phyloP scores from a whole-genome alignment of 2,113 vertebrate species.

The Oxygymnocypris stewartii region DNA sequence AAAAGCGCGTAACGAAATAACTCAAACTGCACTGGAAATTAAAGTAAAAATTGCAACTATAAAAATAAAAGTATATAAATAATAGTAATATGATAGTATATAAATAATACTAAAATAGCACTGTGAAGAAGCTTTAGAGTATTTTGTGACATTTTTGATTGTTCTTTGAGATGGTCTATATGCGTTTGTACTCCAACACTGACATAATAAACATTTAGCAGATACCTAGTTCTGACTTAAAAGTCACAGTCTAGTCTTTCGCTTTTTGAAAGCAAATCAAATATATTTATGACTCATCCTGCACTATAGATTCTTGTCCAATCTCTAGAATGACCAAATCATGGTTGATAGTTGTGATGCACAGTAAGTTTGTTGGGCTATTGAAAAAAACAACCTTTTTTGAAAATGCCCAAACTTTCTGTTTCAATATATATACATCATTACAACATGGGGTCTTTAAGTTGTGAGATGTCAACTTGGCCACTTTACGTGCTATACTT shows the following conservation, averaged over 20 bases:
- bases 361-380: background rate
- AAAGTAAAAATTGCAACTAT: background rate
- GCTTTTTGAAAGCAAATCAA: background rate
- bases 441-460: background rate
- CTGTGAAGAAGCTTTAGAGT: background rate
- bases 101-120: background rate
- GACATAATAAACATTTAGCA: background rate
- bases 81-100: background rate
- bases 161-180: background rate
- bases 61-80: background rate
- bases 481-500: background rate
- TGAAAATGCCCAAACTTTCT: background rate
- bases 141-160: background rate
- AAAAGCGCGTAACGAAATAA: background rate
- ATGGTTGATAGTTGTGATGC: no score
- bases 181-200: background rate
- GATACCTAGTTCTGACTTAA: background rate
- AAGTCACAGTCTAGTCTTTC: background rate
- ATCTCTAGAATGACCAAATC: background rate
- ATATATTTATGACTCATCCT: background rate
- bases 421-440: background rate
- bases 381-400: background rate
- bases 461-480: background rate
- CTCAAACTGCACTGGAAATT: background rate
- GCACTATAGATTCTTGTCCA: background rate